Evolutionary conservation across 2,113 vertebrate genomes (phyloP).

Genomic region (Anser brachyrhynchus): DNA sequence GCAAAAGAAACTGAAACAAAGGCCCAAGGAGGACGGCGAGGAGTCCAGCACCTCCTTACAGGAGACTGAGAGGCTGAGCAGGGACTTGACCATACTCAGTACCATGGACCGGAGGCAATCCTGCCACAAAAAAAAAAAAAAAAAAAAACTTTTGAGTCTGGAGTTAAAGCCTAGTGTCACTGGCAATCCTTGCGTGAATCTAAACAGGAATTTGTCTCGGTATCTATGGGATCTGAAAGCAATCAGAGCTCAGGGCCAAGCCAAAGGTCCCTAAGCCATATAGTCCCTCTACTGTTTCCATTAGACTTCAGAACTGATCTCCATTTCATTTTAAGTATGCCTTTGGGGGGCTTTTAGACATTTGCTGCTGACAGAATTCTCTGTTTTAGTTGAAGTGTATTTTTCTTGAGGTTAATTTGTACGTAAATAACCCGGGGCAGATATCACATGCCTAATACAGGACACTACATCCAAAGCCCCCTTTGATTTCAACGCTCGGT

Average conservation of each 20-base stretch:
- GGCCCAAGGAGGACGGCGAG: fast-evolving
- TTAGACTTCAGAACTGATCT: not conserved
- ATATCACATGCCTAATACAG: not conserved
- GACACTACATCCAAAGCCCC: not conserved
- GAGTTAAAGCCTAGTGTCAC: not conserved
- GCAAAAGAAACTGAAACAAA: conserved; percentile 29
- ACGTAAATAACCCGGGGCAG: not conserved
- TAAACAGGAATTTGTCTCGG: not conserved
- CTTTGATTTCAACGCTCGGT: not conserved
- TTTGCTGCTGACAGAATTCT: not conserved
- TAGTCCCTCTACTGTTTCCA: not conserved
- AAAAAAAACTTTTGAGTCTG: not conserved
- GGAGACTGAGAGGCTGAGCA: not conserved
- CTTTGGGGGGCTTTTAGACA: not conserved
- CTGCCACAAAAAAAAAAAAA: not conserved
- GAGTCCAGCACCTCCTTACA: not conserved
- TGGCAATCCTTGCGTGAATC: not conserved
- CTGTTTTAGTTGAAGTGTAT: not conserved
- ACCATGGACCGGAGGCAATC: not conserved
- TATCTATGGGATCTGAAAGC: not conserved
- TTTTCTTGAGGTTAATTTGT: not conserved
- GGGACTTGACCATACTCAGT: not conserved
- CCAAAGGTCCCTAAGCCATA: not conserved
- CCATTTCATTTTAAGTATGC: not conserved
- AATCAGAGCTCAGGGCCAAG: not conserved